A percentile compares a stretch with the other conserved stretches of the same genome.
Evolutionary conservation across 2,888 invertebrate species (phyloP).

Genomic region (Bugula neritina): DNA sequence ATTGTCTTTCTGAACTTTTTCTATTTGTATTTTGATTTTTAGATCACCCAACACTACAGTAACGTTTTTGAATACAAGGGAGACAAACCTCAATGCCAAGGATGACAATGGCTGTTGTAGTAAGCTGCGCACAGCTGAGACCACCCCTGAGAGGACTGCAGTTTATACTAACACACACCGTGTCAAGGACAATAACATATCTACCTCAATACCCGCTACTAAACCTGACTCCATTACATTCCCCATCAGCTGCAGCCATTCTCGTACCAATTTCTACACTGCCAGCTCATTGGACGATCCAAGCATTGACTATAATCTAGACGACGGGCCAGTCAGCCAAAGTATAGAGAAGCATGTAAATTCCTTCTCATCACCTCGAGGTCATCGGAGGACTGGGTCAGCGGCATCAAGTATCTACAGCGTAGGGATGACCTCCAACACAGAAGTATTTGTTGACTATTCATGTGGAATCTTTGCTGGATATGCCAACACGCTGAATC

Average conservation of each 20-base stretch:
- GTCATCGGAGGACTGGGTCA: neutral
- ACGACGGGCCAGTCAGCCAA: neutral
- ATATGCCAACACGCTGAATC: neutral
- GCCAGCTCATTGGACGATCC: neutral
- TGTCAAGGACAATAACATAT: no score
- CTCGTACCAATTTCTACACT: neutral
- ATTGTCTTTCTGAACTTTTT: no score
- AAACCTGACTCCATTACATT: neutral
- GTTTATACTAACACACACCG: no score
- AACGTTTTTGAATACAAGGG: no score
- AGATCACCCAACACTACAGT: no score
- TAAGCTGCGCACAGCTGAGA: no score
- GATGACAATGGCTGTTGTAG: no score
- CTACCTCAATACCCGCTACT: no score
- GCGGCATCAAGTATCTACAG: neutral
- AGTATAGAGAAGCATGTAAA: neutral
- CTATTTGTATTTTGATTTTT: no score
- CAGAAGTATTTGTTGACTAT: neutral
- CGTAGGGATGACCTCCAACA: neutral
- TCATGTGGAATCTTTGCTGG: conserved; percentile 2
- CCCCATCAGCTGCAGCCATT: neutral
- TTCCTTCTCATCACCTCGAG: neutral
- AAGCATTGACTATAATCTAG: neutral
- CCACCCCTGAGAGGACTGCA: no score
- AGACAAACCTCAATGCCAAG: no score